Base-by-base conservation (phyloP, 2,113 vertebrate genomes). In the Gallinago media region DNA sequence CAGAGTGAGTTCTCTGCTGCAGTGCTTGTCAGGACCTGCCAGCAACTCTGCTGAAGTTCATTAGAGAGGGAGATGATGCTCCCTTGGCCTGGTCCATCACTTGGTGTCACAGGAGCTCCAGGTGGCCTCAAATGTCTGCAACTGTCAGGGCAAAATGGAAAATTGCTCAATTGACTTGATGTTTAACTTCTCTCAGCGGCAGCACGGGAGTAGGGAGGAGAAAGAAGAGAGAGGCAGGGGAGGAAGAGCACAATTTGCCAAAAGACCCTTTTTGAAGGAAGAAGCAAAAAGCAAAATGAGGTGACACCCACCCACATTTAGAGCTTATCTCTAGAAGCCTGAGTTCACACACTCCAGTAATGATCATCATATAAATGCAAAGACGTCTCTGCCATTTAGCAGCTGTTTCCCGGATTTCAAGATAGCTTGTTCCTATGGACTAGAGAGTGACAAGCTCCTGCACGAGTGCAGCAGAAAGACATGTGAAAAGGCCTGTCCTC, bases 331-430 rank as follows among this genome's bases (percentile, higher is more conserved):
- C 65, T 67, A 74, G 85, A 42, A 85, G 78, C 40, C 47, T 27
- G 42, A 59, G 82, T 77, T 90, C 63, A 22, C 44, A 44, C 46
- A 49, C 59, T 88, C 40, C 27, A 12, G 65, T 89, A 89, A 85
- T 59, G 85, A 93, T 96, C 75, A 61, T 76, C 2, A 0, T 93
- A 77, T 59, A 89, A 94, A 91, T 78, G 61, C 44, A 65, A 78
- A 89, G 74, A 79, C n/a, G 59, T 66, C 44, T 65, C 71, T 79
- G 70, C 46, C 62, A 70, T 83, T 96, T 58, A 95, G 67, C 92
- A 95, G 85, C 87, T 93, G 78, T 79, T 94, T 82, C 81, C 71
- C 74, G 50, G 81, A 62, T 96, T 89, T 83, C 54, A 73, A 46
- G 78, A 50, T 47, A 77, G 31, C 17, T 91, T 36, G 19, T 13